Conservation (phyloP, 2,113 vertebrate species). For the Vidua macroura region DNA sequence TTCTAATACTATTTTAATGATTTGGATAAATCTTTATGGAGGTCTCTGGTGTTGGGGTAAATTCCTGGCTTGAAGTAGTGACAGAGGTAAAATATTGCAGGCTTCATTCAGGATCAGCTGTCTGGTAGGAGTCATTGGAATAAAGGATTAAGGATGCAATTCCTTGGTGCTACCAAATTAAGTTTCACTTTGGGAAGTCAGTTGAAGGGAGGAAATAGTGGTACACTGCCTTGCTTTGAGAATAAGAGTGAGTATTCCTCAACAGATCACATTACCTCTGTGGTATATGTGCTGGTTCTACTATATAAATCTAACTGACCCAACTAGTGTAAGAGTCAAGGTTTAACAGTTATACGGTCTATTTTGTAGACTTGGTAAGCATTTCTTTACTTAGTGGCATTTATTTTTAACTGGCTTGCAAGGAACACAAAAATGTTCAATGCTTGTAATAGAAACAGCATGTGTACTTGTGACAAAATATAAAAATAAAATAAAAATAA, state of each 20-base stretch:
- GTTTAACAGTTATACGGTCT: neutral
- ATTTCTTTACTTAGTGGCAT: neutral
- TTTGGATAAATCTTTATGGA: neutral
- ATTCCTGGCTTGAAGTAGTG: neutral
- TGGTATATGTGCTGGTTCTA: neutral
- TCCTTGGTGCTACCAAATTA: neutral
- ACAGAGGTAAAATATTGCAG: neutral
- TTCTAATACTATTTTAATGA: neutral
- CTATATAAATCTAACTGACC: neutral
- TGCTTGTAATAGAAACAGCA: neutral
- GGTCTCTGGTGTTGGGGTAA: neutral
- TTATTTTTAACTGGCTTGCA: neutral
- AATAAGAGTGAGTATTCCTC: neutral
- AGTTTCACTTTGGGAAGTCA: neutral
- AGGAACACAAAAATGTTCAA: neutral
- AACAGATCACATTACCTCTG: neutral
- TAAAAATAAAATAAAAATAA: neutral
- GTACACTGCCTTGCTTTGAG: neutral
- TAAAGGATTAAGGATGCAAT: neutral
- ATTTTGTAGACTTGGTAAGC: neutral
- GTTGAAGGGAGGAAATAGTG: neutral
- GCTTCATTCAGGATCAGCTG: neutral
- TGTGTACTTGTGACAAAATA: neutral
- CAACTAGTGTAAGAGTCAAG: neutral
- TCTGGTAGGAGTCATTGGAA: neutral